These are phyloP conservation scores for Acomys russatus DNA, from an alignment of 2,797 vertebrate genomes.

Conservation along the genomic window DNA sequence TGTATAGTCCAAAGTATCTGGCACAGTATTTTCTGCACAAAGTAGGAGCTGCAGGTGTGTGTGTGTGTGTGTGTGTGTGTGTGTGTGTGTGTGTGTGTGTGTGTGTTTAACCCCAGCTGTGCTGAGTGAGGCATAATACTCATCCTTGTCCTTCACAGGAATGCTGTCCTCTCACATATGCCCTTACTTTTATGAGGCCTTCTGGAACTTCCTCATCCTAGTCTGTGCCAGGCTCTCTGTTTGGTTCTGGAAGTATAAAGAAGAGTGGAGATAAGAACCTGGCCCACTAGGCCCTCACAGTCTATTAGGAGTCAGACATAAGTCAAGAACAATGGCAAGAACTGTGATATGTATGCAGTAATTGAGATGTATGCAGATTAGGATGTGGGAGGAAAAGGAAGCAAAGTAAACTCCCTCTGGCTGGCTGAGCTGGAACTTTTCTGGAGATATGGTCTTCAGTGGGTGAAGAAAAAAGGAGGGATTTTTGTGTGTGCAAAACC, in stretches of 20 bases:
- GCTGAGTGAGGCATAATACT: background rate
- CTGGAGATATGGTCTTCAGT: background rate
- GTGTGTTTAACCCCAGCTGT: background rate
- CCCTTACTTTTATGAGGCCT: slow-evolving; percentile 14
- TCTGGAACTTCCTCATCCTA: background rate
- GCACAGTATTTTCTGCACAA: slow-evolving; percentile 3
- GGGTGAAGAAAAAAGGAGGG: background rate
- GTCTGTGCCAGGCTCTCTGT: background rate
- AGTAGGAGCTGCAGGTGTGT: background rate
- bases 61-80: background rate
- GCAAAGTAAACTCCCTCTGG: slow-evolving; percentile 11
- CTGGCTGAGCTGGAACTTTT: slow-evolving; percentile 36
- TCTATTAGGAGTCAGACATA: background rate
- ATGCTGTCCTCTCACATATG: background rate
- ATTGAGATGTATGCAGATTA: background rate
- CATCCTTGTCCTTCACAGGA: background rate
- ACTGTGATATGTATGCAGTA: background rate
- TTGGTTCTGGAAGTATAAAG: slow-evolving; percentile 10
- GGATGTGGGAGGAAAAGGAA: slow-evolving; percentile 42
- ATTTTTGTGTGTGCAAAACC: background rate
- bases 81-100: background rate
- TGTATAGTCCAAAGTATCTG: slow-evolving; percentile 26
- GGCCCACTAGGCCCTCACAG: background rate
- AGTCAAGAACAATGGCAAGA: background rate
- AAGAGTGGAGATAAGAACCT: background rate